A percentile compares a stretch with the other conserved stretches of the same genome.
Conservation (phyloP, 2,113 vertebrate species). For the Varanus salvator region DNA sequence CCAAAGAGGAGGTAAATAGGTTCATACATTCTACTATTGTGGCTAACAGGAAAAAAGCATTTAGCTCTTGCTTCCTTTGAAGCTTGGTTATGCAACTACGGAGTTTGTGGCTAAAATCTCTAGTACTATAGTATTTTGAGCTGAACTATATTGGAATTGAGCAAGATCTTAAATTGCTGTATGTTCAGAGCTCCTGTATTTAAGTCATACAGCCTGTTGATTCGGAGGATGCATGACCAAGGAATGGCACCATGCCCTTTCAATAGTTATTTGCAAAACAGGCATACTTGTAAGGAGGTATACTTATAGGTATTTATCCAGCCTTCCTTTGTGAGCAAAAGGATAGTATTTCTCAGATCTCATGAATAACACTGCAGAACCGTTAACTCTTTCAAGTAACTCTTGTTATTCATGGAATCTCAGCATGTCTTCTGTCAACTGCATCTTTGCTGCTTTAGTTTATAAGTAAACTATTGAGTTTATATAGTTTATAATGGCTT, state of each 20-base stretch:
- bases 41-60: not conserved
- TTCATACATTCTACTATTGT: constrained; percentile 2
- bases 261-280: not conserved
- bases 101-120: not conserved
- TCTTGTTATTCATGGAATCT: not conserved
- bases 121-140: not conserved
- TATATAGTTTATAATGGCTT: no score
- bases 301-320: not conserved
- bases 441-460: not conserved
- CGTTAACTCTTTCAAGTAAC: not conserved
- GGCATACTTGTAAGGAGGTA: not conserved
- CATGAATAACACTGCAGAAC: not conserved
- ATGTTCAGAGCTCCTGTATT: not conserved
- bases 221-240: no score
- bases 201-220: not conserved
- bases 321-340: not conserved
- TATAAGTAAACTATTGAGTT: no score
- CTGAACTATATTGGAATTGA: not conserved
- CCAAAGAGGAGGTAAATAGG: constrained; percentile 86
- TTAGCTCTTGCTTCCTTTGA: not conserved
- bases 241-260: not conserved
- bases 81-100: not conserved
- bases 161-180: not conserved
- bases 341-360: not conserved
- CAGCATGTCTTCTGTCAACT: not conserved